Conservation (phyloP, 2,113 vertebrate genomes). For the Bambusicola thoracicus region DNA sequence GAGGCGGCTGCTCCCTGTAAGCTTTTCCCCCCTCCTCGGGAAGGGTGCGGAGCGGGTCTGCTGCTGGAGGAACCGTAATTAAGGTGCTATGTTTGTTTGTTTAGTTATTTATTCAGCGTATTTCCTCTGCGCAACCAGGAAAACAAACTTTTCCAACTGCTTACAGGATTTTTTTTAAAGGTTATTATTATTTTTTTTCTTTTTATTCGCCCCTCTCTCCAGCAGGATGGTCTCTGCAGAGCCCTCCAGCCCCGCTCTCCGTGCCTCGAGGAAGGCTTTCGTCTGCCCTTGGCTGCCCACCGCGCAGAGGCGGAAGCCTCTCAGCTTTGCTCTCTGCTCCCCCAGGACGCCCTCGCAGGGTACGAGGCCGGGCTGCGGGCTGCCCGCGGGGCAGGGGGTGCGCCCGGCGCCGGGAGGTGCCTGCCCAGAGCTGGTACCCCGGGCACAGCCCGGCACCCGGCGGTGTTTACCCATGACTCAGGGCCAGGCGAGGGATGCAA, state of each 20-base stretch:
- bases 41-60: neutral
- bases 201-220: fast-evolving
- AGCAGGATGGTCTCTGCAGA: neutral
- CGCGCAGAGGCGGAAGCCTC: neutral
- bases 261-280: neutral
- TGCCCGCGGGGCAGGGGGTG: neutral
- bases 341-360: neutral
- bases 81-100: no score
- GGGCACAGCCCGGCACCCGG: slow-evolving; percentile 41
- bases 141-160: neutral
- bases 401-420: slow-evolving; percentile 37
- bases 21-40: neutral
- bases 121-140: neutral
- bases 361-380: neutral
- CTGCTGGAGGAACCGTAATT: neutral
- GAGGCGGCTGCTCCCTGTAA: neutral
- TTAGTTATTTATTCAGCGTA: neutral
- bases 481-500: neutral
- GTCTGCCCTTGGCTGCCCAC: neutral
- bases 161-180: neutral
- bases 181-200: neutral
- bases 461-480: slow-evolving; percentile 69
- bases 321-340: fast-evolving
- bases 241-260: fast-evolving
- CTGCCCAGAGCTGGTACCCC: slow-evolving; percentile 26